Percentiles rank a stretch among this genome's conserved stretches.
Evolutionary conservation across 2,888 invertebrate genomes (phyloP).

Genomic region (Troides oblongomaculatus): DNA sequence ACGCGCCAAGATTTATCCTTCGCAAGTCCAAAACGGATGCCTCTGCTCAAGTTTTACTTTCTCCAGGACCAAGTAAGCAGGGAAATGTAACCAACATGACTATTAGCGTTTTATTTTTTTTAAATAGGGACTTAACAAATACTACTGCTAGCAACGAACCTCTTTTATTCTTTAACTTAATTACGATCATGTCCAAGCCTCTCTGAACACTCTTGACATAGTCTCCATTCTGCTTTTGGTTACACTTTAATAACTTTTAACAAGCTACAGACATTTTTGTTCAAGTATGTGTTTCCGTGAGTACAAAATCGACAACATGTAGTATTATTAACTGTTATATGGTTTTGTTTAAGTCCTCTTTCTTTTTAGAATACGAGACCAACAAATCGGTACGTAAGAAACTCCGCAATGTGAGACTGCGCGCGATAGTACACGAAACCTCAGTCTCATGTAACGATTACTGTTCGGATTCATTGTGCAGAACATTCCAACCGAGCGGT

Average conservation of each 20-base stretch:
- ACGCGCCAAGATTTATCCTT: conserved; percentile 49
- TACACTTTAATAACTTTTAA: too few species aligned
- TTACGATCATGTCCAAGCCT: too few species aligned
- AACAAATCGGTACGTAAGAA: conserved; percentile 5
- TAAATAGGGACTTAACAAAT: too few species aligned
- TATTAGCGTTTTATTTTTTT: neutral
- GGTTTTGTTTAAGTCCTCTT: too few species aligned
- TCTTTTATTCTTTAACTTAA: too few species aligned
- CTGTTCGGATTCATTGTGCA: neutral
- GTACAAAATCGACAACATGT: too few species aligned
- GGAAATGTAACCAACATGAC: neutral
- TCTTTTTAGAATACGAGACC: neutral
- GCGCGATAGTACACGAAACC: neutral
- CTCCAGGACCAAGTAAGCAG: conserved; percentile 12
- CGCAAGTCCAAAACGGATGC: conserved; percentile 40
- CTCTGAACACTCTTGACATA: too few species aligned
- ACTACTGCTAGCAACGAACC: too few species aligned
- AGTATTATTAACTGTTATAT: too few species aligned
- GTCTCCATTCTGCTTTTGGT: too few species aligned
- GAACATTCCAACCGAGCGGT: conserved; percentile 3
- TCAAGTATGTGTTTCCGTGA: too few species aligned
- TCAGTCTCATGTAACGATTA: neutral
- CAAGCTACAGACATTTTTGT: too few species aligned
- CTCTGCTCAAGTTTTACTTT: conserved; percentile 37
- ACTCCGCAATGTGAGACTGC: neutral